Percentiles rank a stretch among this genome's conserved stretches.
Conservation (phyloP, 2,797 vertebrate species). For the Danio tinwini region DNA sequence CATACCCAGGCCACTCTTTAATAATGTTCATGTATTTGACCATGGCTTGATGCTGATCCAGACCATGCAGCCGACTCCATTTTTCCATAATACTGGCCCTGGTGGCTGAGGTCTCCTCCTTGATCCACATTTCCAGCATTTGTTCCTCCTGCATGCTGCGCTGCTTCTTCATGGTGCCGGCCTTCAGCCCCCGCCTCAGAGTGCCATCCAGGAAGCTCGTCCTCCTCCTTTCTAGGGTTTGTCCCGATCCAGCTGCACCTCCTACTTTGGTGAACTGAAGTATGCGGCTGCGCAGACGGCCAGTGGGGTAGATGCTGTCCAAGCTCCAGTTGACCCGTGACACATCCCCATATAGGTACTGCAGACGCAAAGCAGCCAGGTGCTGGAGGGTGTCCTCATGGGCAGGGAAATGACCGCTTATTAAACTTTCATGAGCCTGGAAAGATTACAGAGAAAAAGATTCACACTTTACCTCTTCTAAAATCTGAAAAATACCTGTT, state of each 20-base stretch:
- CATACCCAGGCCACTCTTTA: conserved; percentile 92
- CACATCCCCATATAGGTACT: conserved; percentile 87
- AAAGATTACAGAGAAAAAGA: background rate
- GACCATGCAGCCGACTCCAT: conserved; percentile 85
- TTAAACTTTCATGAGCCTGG: conserved; percentile 91
- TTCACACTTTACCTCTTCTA: background rate
- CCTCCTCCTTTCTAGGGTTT: conserved; percentile 87
- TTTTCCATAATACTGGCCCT: conserved; percentile 88
- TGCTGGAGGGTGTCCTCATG: conserved; percentile 90
- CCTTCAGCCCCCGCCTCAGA: conserved; percentile 86
- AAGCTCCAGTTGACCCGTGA: conserved; percentile 82
- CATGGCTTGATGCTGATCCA: conserved; percentile 93
- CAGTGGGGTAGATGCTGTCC: conserved; percentile 87
- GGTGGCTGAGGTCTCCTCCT: conserved; percentile 90
- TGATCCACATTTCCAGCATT: conserved; percentile 96
- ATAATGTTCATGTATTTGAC: conserved; percentile 91
- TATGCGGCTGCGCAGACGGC: conserved; percentile 86
- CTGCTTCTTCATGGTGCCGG: conserved; percentile 90
- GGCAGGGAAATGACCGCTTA: conserved; percentile 89
- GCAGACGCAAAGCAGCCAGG: conserved; percentile 86
- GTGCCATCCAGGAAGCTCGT: conserved; percentile 93
- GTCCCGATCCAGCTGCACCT: conserved; percentile 67
- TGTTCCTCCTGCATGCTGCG: conserved; percentile 89
- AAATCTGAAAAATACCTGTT: background rate
- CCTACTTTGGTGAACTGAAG: conserved; percentile 87